Conservation (phyloP, 2,797 vertebrate genomes). For the Acestrorhynchus altus region DNA sequence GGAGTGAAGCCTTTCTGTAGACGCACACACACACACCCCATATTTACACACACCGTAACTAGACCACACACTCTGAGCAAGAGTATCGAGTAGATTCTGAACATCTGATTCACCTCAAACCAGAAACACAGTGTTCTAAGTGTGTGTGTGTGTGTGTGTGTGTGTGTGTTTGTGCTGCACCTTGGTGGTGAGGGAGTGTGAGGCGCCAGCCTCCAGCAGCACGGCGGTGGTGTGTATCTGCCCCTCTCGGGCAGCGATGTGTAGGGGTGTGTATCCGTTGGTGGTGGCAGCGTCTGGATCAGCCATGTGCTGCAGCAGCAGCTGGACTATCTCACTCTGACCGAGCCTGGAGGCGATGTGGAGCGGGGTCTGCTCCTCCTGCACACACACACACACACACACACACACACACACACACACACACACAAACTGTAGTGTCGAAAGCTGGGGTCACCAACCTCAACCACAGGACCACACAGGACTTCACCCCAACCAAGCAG, state of each 20-base stretch:
- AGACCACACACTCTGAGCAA: too few species aligned
- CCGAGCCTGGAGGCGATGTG: slow-evolving; percentile 96
- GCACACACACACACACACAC: slow-evolving; percentile 26
- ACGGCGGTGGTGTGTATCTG: slow-evolving; percentile 91
- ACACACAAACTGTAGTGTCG: too few species aligned
- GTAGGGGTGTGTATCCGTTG: slow-evolving; percentile 93
- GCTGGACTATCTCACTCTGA: slow-evolving; percentile 95
- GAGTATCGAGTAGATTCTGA: too few species aligned
- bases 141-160: too few species aligned
- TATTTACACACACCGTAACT: not conserved
- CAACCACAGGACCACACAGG: too few species aligned
- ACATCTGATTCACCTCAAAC: too few species aligned
- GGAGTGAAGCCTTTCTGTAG: slow-evolving; percentile 96
- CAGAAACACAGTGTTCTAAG: too few species aligned
- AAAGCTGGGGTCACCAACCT: too few species aligned
- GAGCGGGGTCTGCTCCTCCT: slow-evolving; percentile 98
- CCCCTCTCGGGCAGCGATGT: slow-evolving; percentile 95
- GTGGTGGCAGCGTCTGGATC: slow-evolving; percentile 93
- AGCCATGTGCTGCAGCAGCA: slow-evolving; percentile 95
- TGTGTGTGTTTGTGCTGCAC: slow-evolving; percentile 66
- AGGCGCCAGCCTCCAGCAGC: slow-evolving; percentile 92
- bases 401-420: too few species aligned
- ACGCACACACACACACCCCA: slow-evolving; percentile 8
- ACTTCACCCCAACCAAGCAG: not conserved
- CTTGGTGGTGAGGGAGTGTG: slow-evolving; percentile 93